Percentiles rank a stretch among this genome's conserved stretches.
phyloP scores from a whole-genome alignment of 2,113 vertebrate genomes.

The Labrus mixtus region DNA sequence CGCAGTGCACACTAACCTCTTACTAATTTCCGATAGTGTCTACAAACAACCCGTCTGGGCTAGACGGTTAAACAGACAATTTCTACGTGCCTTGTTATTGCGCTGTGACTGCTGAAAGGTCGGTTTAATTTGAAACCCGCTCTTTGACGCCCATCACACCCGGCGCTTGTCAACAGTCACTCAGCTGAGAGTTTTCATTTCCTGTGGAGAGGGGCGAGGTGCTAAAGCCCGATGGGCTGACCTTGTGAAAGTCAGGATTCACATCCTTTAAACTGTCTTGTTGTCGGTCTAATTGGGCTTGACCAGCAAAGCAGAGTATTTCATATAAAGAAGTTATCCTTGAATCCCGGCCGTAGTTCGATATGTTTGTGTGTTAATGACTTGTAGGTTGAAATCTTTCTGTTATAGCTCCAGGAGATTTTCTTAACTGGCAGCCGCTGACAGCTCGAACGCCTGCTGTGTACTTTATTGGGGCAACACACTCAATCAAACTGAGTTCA shows the following conservation, averaged over 20 bases:
- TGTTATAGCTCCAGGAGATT: too few species aligned
- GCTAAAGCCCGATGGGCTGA: not conserved
- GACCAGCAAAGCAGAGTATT: not conserved
- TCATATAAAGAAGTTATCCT: not conserved
- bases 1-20: constrained; percentile 29
- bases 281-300: not conserved
- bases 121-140: constrained; percentile 20
- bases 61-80: constrained; percentile 7
- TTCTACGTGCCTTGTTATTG: not conserved
- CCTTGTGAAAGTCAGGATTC: not conserved
- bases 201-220: not conserved
- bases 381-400: too few species aligned
- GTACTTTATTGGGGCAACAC: too few species aligned
- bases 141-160: constrained; percentile 20
- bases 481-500: too few species aligned
- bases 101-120: not conserved
- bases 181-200: constrained; percentile 1
- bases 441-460: too few species aligned
- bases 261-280: not conserved
- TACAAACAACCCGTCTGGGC: constrained; percentile 24
- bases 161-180: not conserved
- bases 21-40: constrained; percentile 32
- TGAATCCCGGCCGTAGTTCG: not conserved
- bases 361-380: not conserved
- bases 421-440: too few species aligned